A percentile compares a stretch with the other conserved stretches of the same genome.
phyloP scores from a whole-genome alignment of 2,888 invertebrate genomes.

The Mimachlamys varia region DNA sequence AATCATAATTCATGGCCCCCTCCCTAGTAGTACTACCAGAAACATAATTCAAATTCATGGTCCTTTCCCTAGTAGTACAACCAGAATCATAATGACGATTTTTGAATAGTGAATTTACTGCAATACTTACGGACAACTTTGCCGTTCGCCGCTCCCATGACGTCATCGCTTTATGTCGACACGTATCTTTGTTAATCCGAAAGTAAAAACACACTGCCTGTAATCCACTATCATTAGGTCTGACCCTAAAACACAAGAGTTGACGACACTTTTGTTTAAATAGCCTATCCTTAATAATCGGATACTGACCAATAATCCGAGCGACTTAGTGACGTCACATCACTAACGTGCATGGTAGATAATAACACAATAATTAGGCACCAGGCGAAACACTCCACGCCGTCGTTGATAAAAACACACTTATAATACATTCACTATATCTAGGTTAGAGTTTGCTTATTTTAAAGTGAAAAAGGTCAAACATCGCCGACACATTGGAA shows the following conservation, averaged over 20 bases:
- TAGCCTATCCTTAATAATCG: neutral
- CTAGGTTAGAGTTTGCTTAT: neutral
- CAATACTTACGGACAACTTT: slow-evolving; percentile 22
- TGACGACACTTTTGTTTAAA: neutral
- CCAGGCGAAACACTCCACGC: neutral
- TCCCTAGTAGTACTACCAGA: too few species aligned
- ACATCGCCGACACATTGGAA: neutral
- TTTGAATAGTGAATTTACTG: too few species aligned
- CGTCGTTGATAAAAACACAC: neutral
- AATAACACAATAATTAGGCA: neutral
- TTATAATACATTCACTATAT: neutral
- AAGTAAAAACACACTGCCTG: neutral
- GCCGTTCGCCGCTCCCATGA: neutral
- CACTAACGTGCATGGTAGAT: neutral
- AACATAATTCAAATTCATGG: too few species aligned
- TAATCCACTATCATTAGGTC: neutral
- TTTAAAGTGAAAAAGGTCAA: neutral
- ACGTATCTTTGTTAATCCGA: neutral
- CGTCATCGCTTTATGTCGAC: neutral
- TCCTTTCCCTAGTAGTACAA: too few species aligned
- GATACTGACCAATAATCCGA: neutral
- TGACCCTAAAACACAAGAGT: neutral
- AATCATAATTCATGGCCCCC: neutral
- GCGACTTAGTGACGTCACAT: neutral
- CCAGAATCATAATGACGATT: too few species aligned